These are phyloP conservation scores for Hedychridium roseum DNA, from an alignment of 2,888 invertebrate species.

Conservation along the genomic window DNA sequence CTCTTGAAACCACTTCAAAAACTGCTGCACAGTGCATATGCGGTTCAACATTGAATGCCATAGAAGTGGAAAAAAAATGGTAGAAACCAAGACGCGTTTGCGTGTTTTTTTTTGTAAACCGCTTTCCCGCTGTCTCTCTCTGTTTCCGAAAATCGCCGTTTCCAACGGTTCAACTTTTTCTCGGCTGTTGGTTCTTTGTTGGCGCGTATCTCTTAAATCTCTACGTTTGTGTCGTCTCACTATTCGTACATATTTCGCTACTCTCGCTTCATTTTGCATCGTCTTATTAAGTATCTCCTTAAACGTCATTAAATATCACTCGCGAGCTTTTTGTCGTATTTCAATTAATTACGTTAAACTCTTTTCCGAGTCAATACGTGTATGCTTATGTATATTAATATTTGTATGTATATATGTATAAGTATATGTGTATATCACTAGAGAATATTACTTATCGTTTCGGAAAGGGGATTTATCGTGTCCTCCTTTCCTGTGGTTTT, in stretches of 20 bases:
- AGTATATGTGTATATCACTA: conserved; percentile 44
- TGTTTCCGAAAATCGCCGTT: too few relatives aligned
- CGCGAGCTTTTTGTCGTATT: conserved; percentile 37
- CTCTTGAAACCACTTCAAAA: too few relatives aligned
- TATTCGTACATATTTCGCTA: not conserved
- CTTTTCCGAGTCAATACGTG: conserved; percentile 8
- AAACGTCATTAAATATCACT: conserved; percentile 42
- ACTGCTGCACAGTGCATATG: too few relatives aligned
- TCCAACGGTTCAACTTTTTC: too few relatives aligned
- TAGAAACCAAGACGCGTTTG: too few relatives aligned
- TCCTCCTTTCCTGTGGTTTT: conserved; percentile 12
- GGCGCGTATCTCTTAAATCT: not conserved
- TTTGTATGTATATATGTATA: conserved; percentile 20
- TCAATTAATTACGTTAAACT: not conserved
- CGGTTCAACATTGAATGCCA: too few relatives aligned
- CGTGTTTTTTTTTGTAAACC: conserved; percentile 2
- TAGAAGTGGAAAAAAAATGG: too few relatives aligned
- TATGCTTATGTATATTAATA: conserved; percentile 15
- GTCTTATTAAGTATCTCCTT: conserved; percentile 29
- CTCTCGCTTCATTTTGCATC: conserved; percentile 6
- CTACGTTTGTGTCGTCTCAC: not conserved
- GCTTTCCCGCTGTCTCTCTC: not conserved
- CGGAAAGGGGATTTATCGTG: conserved; percentile 19
- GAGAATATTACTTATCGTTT: conserved; percentile 50
- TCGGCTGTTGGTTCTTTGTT: not conserved